Evolutionary conservation across 2,113 vertebrate species (phyloP), one percentile per base, ranked within the genome.

Genomic region (Sarotherodon lohbergeri): DNA sequence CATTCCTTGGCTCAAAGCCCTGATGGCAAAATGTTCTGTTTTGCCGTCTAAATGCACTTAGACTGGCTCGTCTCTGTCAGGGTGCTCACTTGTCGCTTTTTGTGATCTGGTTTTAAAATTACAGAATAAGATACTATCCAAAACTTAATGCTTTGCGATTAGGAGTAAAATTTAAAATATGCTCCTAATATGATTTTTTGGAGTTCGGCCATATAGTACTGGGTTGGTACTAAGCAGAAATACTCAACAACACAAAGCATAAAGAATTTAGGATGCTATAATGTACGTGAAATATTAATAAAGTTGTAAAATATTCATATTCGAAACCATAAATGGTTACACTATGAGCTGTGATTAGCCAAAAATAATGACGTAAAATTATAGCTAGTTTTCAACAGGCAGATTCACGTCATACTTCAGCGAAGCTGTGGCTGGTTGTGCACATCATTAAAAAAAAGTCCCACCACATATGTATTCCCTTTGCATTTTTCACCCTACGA

Each of bases 1-100:
- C 89, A 89, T 93, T 93, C 89, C 89, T 89, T 88, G 93, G 91
- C 90, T 82, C 24, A 24, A 39, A 48, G 86, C 82, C 91, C 82
- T 90, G 52, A 12, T 85, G 87, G 88, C 90, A 86, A 86, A 92
- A 88, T 66, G 90, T 81, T 80, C 84, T 43, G 32, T 84, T 73
- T 82, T 87, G 84, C 85, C 57, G 52, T 88, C 52, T 88, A 83
- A 82, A 84, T 84, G 61, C 76, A 68, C 73, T 19, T 56, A 88
- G 83, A 71, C 12, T 56, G 63, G 80, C 83, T 90, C 34, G n/a
- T 86, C 79, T 83, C 85, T 85, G 88, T 82, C 90, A 85, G 61
- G 6, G 34, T 5, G 2, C 86, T 68, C 84, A 41, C 32, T 88
- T 80, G 86, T 84, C 63, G 63, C 80, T 81, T 80, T 78, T 50